phyloP scores from a whole-genome alignment of 37 sponge, comb jelly and placozoan species.

The Trichoplax adhaerens region DNA sequence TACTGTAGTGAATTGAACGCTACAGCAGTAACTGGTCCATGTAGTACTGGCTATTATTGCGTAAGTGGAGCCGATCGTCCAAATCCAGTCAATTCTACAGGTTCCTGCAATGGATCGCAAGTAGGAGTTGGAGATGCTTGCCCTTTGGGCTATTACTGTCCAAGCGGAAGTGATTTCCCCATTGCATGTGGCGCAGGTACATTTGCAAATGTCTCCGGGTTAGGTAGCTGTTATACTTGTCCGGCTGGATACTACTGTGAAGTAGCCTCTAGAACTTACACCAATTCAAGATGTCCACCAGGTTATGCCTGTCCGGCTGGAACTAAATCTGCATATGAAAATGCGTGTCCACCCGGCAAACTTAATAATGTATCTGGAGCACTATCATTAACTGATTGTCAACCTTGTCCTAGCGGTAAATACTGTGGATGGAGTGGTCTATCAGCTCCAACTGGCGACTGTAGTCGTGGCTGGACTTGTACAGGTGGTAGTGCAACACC shows the following conservation, averaged over 20 bases:
- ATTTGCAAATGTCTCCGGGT: neutral
- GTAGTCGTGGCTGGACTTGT: constrained; percentile 23
- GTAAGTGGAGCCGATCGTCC: constrained; percentile 13
- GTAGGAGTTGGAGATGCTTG: constrained; percentile 9
- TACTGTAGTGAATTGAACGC: constrained; percentile 4
- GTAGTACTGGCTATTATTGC: constrained; percentile 8
- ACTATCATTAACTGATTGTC: constrained; percentile 8
- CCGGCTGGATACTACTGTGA: constrained; percentile 20
- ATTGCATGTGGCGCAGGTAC: constrained; percentile 14
- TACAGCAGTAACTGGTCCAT: constrained; percentile 4
- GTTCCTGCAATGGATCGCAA: neutral
- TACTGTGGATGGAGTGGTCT: constrained; percentile 20
- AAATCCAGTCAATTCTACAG: neutral
- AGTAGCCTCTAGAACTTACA: constrained; percentile 15
- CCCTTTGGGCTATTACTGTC: constrained; percentile 20
- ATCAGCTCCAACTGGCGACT: constrained; percentile 13
- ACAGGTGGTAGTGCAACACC: constrained; percentile 14
- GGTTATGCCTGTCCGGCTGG: constrained; percentile 16
- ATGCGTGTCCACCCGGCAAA: constrained; percentile 16
- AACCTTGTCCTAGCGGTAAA: constrained; percentile 15
- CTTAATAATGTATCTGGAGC: constrained; percentile 5
- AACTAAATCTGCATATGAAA: constrained; percentile 1
- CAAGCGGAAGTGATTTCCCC: neutral
- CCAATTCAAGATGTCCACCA: constrained; percentile 4
- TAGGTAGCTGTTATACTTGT: too few relatives aligned